These are phyloP conservation scores for Drosophila rellima DNA, from an alignment of 2,888 invertebrate genomes.

Conservation along the genomic window DNA sequence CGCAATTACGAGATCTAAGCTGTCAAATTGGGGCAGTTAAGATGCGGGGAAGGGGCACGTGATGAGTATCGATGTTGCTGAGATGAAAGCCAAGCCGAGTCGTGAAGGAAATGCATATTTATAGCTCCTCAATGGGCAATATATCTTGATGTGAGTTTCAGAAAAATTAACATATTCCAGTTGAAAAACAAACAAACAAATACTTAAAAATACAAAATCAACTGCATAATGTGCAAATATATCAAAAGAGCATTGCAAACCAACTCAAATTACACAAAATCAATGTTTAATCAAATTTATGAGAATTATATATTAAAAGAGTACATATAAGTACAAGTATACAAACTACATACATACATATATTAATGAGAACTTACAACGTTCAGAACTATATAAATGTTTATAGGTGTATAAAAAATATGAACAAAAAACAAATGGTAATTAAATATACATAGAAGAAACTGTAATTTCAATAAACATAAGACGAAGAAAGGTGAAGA, in stretches of 20 bases:
- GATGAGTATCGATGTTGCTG: constrained; percentile 41
- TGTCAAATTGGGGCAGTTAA: constrained; percentile 1
- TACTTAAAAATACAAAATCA: constrained; percentile 14
- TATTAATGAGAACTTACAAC: constrained; percentile 75
- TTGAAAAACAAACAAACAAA: constrained; percentile 36
- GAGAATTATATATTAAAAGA: constrained; percentile 23
- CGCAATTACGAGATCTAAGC: constrained; percentile 96
- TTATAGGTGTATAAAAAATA: constrained; percentile 72
- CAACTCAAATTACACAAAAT: constrained; percentile 16
- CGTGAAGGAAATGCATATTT: constrained; percentile 47
- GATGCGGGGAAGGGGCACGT: neutral
- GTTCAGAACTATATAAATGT: constrained; percentile 67
- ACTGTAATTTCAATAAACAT: constrained; percentile 86
- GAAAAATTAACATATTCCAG: constrained; percentile 46
- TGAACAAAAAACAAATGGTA: constrained; percentile 56
- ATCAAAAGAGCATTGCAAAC: constrained; percentile 38
- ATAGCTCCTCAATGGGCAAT: constrained; percentile 36
- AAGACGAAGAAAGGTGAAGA: constrained; percentile 31
- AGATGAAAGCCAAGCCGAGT: constrained; percentile 19
- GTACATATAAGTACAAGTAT: constrained; percentile 32
- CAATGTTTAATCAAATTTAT: constrained; percentile 28
- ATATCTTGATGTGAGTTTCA: constrained; percentile 66
- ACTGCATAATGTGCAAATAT: constrained; percentile 18
- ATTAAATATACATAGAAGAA: constrained; percentile 81
- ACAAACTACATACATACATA: constrained; percentile 34